Percentiles rank a stretch among this genome's conserved stretches.
Evolutionary conservation across 2,888 invertebrate genomes (phyloP).

Genomic region (Hirtodrosophila trivittata): DNA sequence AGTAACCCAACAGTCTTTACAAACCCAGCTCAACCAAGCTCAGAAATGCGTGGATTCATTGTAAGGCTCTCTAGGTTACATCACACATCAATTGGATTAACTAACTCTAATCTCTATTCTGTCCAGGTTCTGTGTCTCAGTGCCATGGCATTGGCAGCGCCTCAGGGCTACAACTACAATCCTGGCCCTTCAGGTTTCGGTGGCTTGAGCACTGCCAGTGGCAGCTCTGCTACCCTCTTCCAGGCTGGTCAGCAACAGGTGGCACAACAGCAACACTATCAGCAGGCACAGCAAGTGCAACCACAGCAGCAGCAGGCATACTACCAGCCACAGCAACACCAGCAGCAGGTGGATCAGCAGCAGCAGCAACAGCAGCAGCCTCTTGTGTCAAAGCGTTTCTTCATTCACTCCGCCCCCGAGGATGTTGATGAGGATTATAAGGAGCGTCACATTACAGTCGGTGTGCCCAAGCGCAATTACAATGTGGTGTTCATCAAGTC

Average conservation of each 20-base stretch:
- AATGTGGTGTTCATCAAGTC: slow-evolving; percentile 84
- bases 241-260: slow-evolving; percentile 53
- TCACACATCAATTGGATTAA: slow-evolving; percentile 16
- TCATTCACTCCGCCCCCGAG: slow-evolving; percentile 83
- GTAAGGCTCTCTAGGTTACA: slow-evolving; percentile 64
- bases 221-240: slow-evolving; percentile 43
- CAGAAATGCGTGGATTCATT: slow-evolving; percentile 83
- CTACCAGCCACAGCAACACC: slow-evolving; percentile 38
- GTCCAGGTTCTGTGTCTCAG: slow-evolving; percentile 80
- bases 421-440: slow-evolving; percentile 80
- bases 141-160: slow-evolving; percentile 78
- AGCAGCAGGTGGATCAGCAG: slow-evolving; percentile 44
- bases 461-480: slow-evolving; percentile 83
- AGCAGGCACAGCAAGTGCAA: slow-evolving; percentile 45
- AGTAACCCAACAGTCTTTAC: slow-evolving; percentile 59
- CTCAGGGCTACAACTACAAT: slow-evolving; percentile 83
- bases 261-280: slow-evolving; percentile 26
- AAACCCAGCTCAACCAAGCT: slow-evolving; percentile 74
- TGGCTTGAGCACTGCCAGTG: slow-evolving; percentile 48
- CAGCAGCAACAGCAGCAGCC: slow-evolving; percentile 71
- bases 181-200: slow-evolving; percentile 57
- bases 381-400: slow-evolving; percentile 83
- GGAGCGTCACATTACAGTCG: slow-evolving; percentile 81
- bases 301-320: slow-evolving; percentile 44
- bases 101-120: neutral